Evolutionary conservation across 1,140 invertebrate genomes (phyloP).

Genomic region (Pseudomyrmex dendroicus): DNA sequence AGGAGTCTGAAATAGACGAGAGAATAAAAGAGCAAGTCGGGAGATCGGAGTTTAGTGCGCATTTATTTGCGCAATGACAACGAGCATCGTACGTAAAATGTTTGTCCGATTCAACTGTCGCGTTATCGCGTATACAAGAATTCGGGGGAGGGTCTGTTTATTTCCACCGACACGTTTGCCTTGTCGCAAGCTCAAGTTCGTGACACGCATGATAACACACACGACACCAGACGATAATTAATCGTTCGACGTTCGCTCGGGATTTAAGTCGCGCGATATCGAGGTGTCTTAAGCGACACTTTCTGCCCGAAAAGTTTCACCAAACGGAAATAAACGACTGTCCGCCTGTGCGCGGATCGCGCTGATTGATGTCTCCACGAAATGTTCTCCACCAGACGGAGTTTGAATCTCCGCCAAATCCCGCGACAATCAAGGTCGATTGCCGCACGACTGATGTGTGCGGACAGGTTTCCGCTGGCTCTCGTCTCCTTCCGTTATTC

Average conservation of each 20-base stretch:
- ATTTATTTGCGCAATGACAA: slow-evolving; percentile 7
- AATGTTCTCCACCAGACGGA: neutral
- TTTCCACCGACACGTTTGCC: slow-evolving; percentile 12
- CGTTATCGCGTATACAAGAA: slow-evolving; percentile 35
- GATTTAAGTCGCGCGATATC: neutral
- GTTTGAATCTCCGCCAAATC: slow-evolving; percentile 44
- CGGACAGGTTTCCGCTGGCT: slow-evolving; percentile 1
- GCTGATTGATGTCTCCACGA: slow-evolving; percentile 19
- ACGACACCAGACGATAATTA: neutral
- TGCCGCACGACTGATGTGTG: slow-evolving; percentile 18
- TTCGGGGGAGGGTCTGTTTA: neutral
- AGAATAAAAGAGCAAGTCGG: slow-evolving; percentile 17
- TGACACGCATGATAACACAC: slow-evolving; percentile 22
- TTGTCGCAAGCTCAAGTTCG: neutral
- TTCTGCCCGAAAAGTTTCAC: neutral
- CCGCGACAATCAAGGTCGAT: slow-evolving; percentile 27
- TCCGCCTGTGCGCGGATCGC: neutral
- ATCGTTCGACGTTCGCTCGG: neutral
- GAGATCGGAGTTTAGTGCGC: neutral
- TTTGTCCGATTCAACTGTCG: slow-evolving; percentile 2
- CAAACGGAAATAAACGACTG: slow-evolving; percentile 54
- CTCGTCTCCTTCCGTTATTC: neutral
- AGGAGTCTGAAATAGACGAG: neutral
- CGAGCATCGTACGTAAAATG: slow-evolving; percentile 6
- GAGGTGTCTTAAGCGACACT: neutral